Base-by-base conservation (phyloP, 2,113 vertebrate genomes). In the Embiotoca jacksoni region DNA sequence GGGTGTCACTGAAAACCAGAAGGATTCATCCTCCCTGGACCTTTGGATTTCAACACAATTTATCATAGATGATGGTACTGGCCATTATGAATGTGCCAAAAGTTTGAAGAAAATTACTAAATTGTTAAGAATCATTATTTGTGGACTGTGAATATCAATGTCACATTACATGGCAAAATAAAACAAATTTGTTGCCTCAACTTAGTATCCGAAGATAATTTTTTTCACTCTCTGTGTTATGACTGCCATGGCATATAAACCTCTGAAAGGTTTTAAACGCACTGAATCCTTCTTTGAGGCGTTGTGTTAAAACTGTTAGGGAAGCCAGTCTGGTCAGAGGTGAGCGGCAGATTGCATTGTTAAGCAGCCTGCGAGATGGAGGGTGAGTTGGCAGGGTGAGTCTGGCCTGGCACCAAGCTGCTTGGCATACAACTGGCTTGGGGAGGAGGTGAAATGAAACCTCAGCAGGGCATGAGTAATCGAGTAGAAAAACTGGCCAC, bases 401-500 rank as follows among this genome's bases (percentile, higher is more conserved):
- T 69, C 58, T 6, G 70, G 66, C 53, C 71, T 66, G 69, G 78
- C 75, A 63, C 49, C 13, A 61, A 72, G 59, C 62, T 57, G 59
- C 73, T 71, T 86, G 88, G 85, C 83, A 84, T 15, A 56, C 41
- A 60, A 3, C 57, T 0, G 55, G 73, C 78, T 81, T 72, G 80
- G 81, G 63, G 78, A 83, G 65, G 77, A 78, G 7, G 9, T 78
- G 65, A 87, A 88, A 74, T 74, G 62, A 82, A 90, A 81, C 82
- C 73, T 81, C 84, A 89, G 82, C 84, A 82, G 82, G 71, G 50
- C 44, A 23, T 1, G 23, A 72, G 72, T 84, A 81, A 37, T 79
- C 61, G 32, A 79, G 75, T 75, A 77, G 78, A 86, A 85, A 23
- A 84, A 71, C 68, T 58, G 73, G 58, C 58, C 46, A 75, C 41